Evolutionary conservation across 2,888 invertebrate genomes (phyloP).

Genomic region (Trichopoda pennipes): DNA sequence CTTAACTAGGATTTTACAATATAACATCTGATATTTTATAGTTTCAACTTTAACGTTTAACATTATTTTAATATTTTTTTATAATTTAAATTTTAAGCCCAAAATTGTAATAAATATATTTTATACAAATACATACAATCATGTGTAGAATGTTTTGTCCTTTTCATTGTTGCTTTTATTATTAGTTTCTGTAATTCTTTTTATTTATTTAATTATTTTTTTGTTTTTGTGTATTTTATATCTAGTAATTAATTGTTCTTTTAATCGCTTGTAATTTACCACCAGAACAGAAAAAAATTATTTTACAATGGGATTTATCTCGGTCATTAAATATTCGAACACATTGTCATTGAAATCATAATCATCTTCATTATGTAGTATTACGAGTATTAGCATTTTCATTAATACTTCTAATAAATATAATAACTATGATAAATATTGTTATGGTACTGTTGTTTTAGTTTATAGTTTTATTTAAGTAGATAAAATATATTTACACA

Average conservation of each 20-base stretch:
- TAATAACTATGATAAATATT: constrained; percentile 38
- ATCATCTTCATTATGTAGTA: constrained; percentile 25
- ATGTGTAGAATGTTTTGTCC: constrained; percentile 16
- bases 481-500: not conserved
- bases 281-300: constrained; percentile 35
- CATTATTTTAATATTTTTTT: constrained; percentile 4
- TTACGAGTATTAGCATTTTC: constrained; percentile 24
- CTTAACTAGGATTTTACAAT: constrained; percentile 34
- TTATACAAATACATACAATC: constrained; percentile 32
- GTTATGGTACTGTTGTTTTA: constrained; percentile 5
- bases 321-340: constrained; percentile 48
- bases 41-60: constrained; percentile 38
- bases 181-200: constrained; percentile 1
- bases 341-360: constrained; percentile 46
- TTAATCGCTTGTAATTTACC: constrained; percentile 8
- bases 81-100: not conserved
- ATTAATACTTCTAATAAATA: constrained; percentile 35
- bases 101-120: constrained; percentile 23
- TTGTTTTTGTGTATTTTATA: constrained; percentile 10
- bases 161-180: not conserved
- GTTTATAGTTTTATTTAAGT: constrained; percentile 29
- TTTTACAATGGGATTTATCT: constrained; percentile 49
- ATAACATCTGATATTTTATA: constrained; percentile 45
- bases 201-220: no score
- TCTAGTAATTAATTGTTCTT: constrained; percentile 37